Evolutionary conservation across 2,888 invertebrate species (phyloP).

Genomic region (Adelphocoris suturalis): DNA sequence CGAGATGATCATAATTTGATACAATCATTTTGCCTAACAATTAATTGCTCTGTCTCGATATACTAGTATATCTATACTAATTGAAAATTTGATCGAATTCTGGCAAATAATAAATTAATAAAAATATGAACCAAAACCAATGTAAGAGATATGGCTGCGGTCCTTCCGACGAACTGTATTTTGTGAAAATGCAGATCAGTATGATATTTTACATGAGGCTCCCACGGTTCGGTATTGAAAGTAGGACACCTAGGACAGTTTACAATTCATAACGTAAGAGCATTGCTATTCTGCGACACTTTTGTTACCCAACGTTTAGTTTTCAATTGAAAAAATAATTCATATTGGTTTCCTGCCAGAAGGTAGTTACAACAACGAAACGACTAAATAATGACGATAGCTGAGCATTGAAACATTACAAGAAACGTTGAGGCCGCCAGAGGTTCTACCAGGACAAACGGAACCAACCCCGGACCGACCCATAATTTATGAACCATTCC

Average conservation of each 20-base stretch:
- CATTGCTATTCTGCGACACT: not conserved
- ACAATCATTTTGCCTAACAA: too few relatives aligned
- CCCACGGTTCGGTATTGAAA: not conserved
- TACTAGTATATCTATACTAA: too few relatives aligned
- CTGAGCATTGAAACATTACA: not conserved
- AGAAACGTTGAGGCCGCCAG: not conserved
- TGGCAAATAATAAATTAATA: too few relatives aligned
- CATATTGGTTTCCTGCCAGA: not conserved
- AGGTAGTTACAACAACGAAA: not conserved
- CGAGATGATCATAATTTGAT: too few relatives aligned
- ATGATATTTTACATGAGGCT: not conserved
- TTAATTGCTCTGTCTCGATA: too few relatives aligned
- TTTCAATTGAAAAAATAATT: not conserved
- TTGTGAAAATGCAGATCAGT: not conserved
- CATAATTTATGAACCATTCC: slow-evolving; percentile 30
- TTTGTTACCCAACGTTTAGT: not conserved
- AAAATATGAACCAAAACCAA: too few relatives aligned
- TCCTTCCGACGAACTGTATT: too few relatives aligned
- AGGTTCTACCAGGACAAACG: slow-evolving; percentile 16
- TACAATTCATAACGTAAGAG: too few relatives aligned
- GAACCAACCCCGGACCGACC: not conserved
- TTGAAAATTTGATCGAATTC: too few relatives aligned
- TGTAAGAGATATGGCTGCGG: too few relatives aligned
- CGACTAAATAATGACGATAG: not conserved
- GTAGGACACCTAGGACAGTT: not conserved